Percentiles rank a stretch among this genome's conserved stretches.
Conservation (phyloP, 2,797 vertebrate genomes). For the Discoglossus pictus region DNA sequence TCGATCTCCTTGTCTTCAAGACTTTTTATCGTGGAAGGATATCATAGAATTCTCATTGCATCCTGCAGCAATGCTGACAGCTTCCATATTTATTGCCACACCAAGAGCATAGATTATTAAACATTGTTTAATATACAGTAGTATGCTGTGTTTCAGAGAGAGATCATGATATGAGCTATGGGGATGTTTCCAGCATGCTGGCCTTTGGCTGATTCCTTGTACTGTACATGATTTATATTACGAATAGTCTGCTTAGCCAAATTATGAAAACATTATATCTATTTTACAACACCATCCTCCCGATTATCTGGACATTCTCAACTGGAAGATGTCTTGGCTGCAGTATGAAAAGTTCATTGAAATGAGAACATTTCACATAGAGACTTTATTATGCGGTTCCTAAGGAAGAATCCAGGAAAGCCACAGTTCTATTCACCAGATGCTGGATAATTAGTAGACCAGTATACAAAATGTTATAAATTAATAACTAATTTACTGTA, state of each 20-base stretch:
- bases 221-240: conserved; percentile 45
- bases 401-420: conserved; percentile 33
- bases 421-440: conserved; percentile 30
- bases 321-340: conserved; percentile 45
- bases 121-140: conserved; percentile 24
- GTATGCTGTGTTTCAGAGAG: conserved; percentile 14
- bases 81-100: conserved; percentile 10
- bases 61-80: neutral
- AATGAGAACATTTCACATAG: conserved; percentile 36
- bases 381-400: conserved; percentile 43
- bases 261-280: conserved; percentile 52
- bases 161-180: conserved; percentile 30
- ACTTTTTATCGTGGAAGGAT: neutral
- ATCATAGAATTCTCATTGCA: neutral
- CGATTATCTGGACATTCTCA: conserved; percentile 48
- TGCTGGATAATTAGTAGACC: conserved; percentile 44
- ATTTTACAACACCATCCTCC: conserved; percentile 45
- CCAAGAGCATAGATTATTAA: conserved; percentile 19
- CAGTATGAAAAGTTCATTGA: conserved; percentile 44
- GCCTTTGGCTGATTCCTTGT: conserved; percentile 45
- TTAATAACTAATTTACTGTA: conserved; percentile 38
- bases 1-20: too few relatives aligned
- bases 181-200: conserved; percentile 20
- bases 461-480: conserved; percentile 30
- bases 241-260: conserved; percentile 43